Evolutionary conservation across 2,113 vertebrate genomes (phyloP).

Genomic region (Pholis gunnellus): DNA sequence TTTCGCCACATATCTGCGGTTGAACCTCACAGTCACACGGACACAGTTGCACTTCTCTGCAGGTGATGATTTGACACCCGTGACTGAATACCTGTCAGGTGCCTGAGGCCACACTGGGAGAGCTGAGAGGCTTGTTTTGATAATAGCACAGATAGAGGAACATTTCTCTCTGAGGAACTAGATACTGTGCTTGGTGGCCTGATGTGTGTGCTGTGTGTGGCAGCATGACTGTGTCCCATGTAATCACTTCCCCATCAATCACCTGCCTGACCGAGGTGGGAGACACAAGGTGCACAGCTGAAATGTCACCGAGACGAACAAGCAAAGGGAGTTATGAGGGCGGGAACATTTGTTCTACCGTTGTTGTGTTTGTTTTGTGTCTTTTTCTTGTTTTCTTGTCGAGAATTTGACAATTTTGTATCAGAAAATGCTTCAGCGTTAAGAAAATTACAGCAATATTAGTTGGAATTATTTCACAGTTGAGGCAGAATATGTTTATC

Average conservation of each 20-base stretch:
- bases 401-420: neutral
- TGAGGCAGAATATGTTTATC: too few species aligned
- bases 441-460: neutral
- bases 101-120: slow-evolving; percentile 19
- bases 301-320: neutral
- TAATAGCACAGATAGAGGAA: slow-evolving; percentile 53
- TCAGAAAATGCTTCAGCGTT: neutral
- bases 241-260: slow-evolving; percentile 57
- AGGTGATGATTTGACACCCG: slow-evolving; percentile 17
- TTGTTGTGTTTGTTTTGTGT: neutral
- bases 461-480: neutral
- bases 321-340: neutral
- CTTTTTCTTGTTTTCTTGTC: neutral
- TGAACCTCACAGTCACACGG: neutral
- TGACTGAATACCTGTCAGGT: slow-evolving; percentile 45
- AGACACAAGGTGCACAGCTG: slow-evolving; percentile 8
- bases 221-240: slow-evolving; percentile 28
- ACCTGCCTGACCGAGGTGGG: slow-evolving; percentile 48
- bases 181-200: neutral
- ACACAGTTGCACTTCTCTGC: slow-evolving; percentile 18
- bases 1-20: slow-evolving; percentile 18
- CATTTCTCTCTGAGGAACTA: slow-evolving; percentile 48
- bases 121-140: slow-evolving; percentile 45
- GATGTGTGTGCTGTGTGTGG: slow-evolving; percentile 14
- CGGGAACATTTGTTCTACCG: neutral